These are phyloP conservation scores for Monarcha castaneiventris DNA, from an alignment of 2,113 vertebrate genomes.

Conservation along the genomic window DNA sequence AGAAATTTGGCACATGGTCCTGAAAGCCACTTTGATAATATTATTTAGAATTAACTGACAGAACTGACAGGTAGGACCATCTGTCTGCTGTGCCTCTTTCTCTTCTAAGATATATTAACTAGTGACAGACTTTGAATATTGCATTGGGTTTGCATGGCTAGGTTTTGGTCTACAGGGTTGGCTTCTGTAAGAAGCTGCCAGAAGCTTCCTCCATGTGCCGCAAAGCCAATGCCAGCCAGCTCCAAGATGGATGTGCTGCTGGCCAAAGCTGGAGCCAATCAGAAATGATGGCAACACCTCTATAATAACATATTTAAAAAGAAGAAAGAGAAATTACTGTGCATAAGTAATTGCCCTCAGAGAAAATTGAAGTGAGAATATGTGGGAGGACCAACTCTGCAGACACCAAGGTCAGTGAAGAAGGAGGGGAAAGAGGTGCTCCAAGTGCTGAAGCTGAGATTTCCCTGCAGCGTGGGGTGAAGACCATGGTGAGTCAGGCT, in stretches of 20 bases:
- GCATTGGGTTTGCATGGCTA: not conserved
- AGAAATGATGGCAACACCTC: not conserved
- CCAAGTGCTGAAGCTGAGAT: not conserved
- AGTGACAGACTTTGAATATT: not conserved
- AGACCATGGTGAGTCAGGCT: not conserved
- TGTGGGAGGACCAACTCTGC: not conserved
- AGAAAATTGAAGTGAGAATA: not conserved
- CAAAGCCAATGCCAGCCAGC: not conserved
- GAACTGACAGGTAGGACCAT: not conserved
- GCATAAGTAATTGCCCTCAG: not conserved
- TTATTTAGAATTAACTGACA: not conserved
- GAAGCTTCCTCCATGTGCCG: not conserved
- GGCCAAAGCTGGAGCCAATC: not conserved
- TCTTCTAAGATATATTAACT: not conserved
- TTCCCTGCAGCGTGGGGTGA: accelerated
- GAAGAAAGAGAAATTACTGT: not conserved
- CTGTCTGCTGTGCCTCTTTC: not conserved
- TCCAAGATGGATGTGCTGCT: accelerated
- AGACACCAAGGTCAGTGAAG: not conserved
- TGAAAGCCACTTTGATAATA: not conserved
- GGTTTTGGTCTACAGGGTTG: not conserved
- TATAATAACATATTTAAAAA: not conserved
- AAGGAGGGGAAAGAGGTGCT: not conserved
- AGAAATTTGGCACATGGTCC: not conserved
- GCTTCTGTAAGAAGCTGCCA: not conserved